Evolutionary conservation across 53 echinoderm and acorn worm genomes (phyloP).

Genomic region (Stichopus horrens): DNA sequence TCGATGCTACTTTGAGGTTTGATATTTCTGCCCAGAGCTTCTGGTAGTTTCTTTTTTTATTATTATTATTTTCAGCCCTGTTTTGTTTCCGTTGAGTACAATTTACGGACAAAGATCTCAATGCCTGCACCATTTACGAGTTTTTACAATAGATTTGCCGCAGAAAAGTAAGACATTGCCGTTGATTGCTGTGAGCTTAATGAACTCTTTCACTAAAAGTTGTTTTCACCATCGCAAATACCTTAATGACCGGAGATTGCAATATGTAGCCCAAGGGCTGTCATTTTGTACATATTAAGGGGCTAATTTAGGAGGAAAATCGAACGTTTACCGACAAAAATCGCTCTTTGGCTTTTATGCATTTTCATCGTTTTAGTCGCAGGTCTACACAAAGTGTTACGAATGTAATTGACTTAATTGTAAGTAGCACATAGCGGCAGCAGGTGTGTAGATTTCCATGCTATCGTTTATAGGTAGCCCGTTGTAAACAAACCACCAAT

Average conservation of each 20-base stretch:
- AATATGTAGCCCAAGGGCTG: not conserved
- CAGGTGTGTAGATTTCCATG: not conserved
- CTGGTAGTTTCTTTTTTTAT: no score
- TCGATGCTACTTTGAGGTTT: no score
- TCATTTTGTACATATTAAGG: not conserved
- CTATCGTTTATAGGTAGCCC: not conserved
- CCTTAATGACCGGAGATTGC: not conserved
- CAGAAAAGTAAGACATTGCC: no score
- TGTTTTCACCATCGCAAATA: not conserved
- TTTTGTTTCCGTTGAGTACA: no score
- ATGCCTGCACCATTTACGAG: no score
- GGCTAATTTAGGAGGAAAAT: not conserved
- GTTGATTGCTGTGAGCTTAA: no score
- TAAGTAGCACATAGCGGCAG: not conserved
- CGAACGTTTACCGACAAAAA: not conserved
- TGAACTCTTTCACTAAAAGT: not conserved
- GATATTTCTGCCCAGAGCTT: no score
- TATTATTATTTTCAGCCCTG: no score
- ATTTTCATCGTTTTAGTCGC: not conserved
- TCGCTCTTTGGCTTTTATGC: not conserved
- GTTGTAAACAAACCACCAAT: no score
- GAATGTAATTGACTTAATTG: no score
- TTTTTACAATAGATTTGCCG: no score
- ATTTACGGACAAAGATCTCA: no score
- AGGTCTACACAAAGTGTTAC: not conserved